Percentiles rank a stretch among this genome's conserved stretches.
Evolutionary conservation across 2,888 invertebrate species (phyloP).

Genomic region (Oscheius sp.): DNA sequence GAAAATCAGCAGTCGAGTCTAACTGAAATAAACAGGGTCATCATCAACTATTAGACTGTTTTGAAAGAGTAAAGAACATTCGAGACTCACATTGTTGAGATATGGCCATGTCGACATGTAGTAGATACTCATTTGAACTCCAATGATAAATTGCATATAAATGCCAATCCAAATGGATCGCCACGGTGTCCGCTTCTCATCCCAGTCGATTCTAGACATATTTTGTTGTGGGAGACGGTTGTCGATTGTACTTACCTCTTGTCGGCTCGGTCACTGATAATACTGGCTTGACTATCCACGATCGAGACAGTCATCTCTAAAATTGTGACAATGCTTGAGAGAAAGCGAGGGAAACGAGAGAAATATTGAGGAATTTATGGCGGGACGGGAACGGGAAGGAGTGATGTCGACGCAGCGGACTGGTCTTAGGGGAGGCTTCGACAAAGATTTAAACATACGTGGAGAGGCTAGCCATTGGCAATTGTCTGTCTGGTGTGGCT

Average conservation of each 20-base stretch:
- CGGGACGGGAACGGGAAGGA: too few relatives aligned
- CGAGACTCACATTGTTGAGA: constrained; percentile 35
- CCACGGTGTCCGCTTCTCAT: constrained; percentile 36
- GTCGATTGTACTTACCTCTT: background rate
- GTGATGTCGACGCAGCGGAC: too few relatives aligned
- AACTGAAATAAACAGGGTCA: constrained; percentile 30
- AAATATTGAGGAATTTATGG: too few relatives aligned
- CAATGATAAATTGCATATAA: constrained; percentile 46
- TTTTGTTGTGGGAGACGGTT: too few relatives aligned
- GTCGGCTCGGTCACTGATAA: background rate
- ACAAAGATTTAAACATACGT: too few relatives aligned
- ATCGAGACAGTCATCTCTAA: background rate
- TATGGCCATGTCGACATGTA: constrained; percentile 52
- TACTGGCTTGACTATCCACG: background rate
- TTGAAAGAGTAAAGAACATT: background rate
- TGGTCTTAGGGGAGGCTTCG: too few relatives aligned
- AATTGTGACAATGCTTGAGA: too few relatives aligned
- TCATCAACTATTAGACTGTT: background rate
- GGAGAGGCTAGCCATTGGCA: too few relatives aligned
- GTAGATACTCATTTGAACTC: constrained; percentile 45
- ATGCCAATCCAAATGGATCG: constrained; percentile 47
- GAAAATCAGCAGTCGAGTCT: constrained; percentile 48
- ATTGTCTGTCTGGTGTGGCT: too few relatives aligned
- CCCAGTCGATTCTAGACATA: background rate
- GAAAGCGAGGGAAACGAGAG: too few relatives aligned